Base-by-base conservation (phyloP, 2,797 vertebrate species). In the Cossypha heuglini region DNA sequence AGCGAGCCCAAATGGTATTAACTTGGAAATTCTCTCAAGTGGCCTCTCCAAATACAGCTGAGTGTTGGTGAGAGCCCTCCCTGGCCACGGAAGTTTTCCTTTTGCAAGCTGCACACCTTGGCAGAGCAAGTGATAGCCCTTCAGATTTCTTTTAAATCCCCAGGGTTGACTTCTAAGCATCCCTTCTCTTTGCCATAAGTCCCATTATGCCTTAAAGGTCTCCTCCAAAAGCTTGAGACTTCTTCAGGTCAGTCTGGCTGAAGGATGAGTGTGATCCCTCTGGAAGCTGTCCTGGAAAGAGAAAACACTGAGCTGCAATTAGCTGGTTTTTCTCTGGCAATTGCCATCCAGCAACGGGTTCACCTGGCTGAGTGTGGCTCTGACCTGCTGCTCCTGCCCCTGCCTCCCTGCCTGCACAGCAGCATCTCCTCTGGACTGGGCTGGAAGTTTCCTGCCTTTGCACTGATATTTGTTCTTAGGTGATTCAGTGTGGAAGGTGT, bases 271-370 rank as follows among this genome's bases (percentile, higher is more conserved):
- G 0, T 0, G 1, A 46, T 85, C 46, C 25, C 22, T 63, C 67
- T 66, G 78, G 74, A 86, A 84, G 49, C 33, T 25, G 3, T 46
- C 73, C 93, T 96, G 81, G 49, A 86, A 94, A 85, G 55, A 77
- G 26, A 85, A 92, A 63, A 90, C 49, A 80, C 5, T 2, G 4
- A 9, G 5, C 51, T 93, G 9, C 29, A 43, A 4, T 86, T 38
- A 67, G 14, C 28, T 63, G 11, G 0, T 5, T 46, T 64, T 62
- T 8, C 21, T 51, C 40, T 55, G 66, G 7, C n/a, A 8, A 82
- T 73, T 88, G 16, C 37, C 16, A n/a, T 3, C 6, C 1, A 12
- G 14, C 10, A 15, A 26, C 2, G 11, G 18, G 22, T 68, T 80
- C 6, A n/a, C 37, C 21, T 28, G 35, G 31, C 24, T 1, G 1